A percentile compares a stretch with the other conserved stretches of the same genome.
These are phyloP conservation scores for Danio kyathit DNA, from an alignment of 2,797 vertebrate genomes.

Conservation along the genomic window DNA sequence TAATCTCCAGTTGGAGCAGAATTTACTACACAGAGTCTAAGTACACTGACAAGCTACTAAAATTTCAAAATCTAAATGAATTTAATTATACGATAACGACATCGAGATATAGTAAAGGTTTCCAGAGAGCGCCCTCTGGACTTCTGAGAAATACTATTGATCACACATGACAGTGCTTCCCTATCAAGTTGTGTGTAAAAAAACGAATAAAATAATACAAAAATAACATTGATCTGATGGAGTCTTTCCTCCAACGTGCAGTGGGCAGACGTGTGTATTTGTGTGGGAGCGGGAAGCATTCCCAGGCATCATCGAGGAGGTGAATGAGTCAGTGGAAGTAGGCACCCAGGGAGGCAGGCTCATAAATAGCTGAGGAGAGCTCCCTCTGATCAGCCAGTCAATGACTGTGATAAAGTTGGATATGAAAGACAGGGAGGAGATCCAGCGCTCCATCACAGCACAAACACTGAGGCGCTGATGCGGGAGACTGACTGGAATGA, in stretches of 20 bases:
- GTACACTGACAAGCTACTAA: no score
- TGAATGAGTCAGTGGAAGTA: slow-evolving; percentile 30
- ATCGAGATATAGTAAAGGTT: no score
- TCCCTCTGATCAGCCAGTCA: slow-evolving; percentile 60
- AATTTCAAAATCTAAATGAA: no score
- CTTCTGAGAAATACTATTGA: no score
- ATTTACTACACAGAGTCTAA: no score
- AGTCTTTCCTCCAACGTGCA: neutral
- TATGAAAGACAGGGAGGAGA: slow-evolving; percentile 59
- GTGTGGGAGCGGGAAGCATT: slow-evolving; percentile 32
- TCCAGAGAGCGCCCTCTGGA: no score
- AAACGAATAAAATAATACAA: neutral
- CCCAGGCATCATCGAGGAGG: slow-evolving; percentile 25
- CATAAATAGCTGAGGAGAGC: slow-evolving; percentile 68
- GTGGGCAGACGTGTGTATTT: neutral
- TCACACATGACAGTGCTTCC: no score
- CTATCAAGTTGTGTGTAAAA: neutral
- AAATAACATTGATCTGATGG: neutral
- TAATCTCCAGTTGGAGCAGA: no score
- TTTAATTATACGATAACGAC: no score
- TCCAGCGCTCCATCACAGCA: slow-evolving; percentile 35
- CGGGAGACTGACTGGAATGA: slow-evolving; percentile 53
- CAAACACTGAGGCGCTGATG: slow-evolving; percentile 33
- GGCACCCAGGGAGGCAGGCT: slow-evolving; percentile 37
- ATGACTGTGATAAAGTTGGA: slow-evolving; percentile 59